Base-by-base conservation (phyloP, 2,888 invertebrate genomes). In the Isotomurus palustris region DNA sequence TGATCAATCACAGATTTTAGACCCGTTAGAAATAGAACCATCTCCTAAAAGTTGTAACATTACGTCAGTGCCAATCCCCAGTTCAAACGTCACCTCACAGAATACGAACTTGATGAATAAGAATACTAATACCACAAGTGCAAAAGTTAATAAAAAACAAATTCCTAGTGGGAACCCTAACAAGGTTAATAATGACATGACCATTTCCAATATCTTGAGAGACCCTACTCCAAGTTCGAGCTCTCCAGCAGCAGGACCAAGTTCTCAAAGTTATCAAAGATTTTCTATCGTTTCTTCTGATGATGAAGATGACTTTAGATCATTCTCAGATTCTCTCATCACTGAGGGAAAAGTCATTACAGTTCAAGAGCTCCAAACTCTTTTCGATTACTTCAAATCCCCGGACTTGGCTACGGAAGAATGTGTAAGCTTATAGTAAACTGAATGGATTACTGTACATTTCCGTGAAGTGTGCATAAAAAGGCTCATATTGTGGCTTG, bases 361-460 rank as follows among this genome's bases (percentile, higher is more conserved):
- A 19, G 61, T 60, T 12, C 27, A 44, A 35, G 57, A 62, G 29
- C 43, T 68, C 12, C 68, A 66, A 38, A 29, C 24, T 8, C 47
- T 68, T 24, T 69, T 69, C 41, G 56, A 69, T 51, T 60, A 58
- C 36, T 67, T 69, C 40, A 69, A 69, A 45, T 50, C 62, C 10
- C 35, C 54, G 1, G 50, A 58, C 10, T 29, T 62, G 38, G 41
- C 60, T n/a, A 19, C 35, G 5, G 35, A 40, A 27, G 60, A 64
- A 38, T 67, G 64, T 53, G 69, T 70, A 64, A 60, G 68, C 48
- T 43, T 22, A 6, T n/a, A n/a, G n/a, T n/a, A n/a, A n/a, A n/a
- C n/a, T n/a, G n/a, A n/a, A n/a, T n/a, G n/a, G n/a, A n/a, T n/a
- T n/a, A n/a, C n/a, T n/a, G n/a, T n/a, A n/a, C 32, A 49, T 35